A percentile compares a stretch with the other conserved stretches of the same genome.
Conservation (phyloP, 2,888 invertebrate species). For the Entomobrya multifasciata region DNA sequence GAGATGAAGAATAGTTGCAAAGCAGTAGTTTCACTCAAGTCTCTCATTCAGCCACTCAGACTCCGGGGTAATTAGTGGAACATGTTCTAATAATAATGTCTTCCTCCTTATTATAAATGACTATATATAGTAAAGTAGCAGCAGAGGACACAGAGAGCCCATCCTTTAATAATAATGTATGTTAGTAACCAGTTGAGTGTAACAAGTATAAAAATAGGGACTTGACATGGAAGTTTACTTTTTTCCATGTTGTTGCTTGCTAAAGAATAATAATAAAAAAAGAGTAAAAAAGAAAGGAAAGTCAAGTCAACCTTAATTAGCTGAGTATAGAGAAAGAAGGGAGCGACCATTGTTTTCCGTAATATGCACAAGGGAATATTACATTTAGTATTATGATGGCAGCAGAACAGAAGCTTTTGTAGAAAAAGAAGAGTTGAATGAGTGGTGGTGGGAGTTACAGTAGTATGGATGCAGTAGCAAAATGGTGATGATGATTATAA, state of each 20-base stretch:
- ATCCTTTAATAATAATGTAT: conserved; percentile 7
- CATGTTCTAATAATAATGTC: conserved; percentile 52
- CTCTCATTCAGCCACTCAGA: not conserved
- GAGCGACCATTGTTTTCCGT: conserved; percentile 45
- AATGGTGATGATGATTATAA: conserved; percentile 3
- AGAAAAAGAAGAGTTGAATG: not conserved
- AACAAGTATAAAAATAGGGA: conserved; percentile 44
- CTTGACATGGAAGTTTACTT: conserved; percentile 43
- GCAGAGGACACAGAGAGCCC: not conserved
- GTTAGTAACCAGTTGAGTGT: conserved; percentile 54
- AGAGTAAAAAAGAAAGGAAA: not conserved
- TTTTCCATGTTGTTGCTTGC: conserved; percentile 13
- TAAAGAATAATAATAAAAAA: conserved; percentile 15
- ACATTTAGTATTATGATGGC: conserved; percentile 47
- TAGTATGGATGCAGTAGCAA: too few relatives aligned
- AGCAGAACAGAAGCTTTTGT: too few relatives aligned
- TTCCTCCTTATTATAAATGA: conserved; percentile 16
- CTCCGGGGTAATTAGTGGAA: conserved; percentile 64
- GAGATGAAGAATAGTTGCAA: not conserved
- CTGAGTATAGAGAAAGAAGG: conserved; percentile 19
- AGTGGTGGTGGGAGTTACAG: not conserved
- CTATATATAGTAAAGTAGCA: not conserved
- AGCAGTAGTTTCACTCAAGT: not conserved
- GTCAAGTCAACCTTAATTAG: conserved; percentile 47
- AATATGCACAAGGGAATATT: conserved; percentile 52